Evolutionary conservation across 2,113 vertebrate genomes (phyloP), one percentile per base, ranked within the genome.

Genomic region (Paradoxurus hermaphroditus): DNA sequence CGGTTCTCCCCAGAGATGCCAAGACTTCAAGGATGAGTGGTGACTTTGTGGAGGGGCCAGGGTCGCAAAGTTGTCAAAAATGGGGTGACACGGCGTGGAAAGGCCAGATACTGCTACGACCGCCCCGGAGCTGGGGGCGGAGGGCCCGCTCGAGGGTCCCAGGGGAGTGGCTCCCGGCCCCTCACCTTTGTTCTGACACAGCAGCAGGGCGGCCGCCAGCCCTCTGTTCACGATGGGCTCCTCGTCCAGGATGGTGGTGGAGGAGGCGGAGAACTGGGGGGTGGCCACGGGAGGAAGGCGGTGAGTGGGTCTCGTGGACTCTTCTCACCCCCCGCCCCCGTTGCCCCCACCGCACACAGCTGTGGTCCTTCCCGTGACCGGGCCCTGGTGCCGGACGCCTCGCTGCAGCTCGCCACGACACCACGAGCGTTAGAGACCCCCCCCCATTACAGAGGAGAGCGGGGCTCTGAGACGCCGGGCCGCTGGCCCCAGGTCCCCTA

Each of bases 161-260:
- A 10, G 34, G 21, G 44, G 12, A 6, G 65, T 4, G 12, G 23
- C 49, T 70, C 67, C 1, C 1, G 1, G 56, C 12, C 14, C 23
- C 96, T 97, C 18, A 98, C 99, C 99, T 99, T 99, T 99, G 97
- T 99, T 99, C 98, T 99, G 99, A 97, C 99, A 99, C 77, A 99
- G 86, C 49, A 99, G 98, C 90, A 99, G 96, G 0, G 99, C 99
- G 0, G 99, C 99, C 0, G 97, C 99, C 12, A 99, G 98, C n/a
- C 99, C 99, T 0, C 99, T 99, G 90, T 99, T 99, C 93, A 99
- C 99, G 0, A 99, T 99, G 44, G 99, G 99, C 97, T 99, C 99
- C 97, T 99, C 99, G 0, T 99, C 99, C 97, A 99, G 97, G 98
- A 99, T 99, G 96, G 99, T 99, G 88, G 99, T 99, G 63, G 99